phyloP scores from a whole-genome alignment of 2,888 invertebrate species.

The Athalia rosae region DNA sequence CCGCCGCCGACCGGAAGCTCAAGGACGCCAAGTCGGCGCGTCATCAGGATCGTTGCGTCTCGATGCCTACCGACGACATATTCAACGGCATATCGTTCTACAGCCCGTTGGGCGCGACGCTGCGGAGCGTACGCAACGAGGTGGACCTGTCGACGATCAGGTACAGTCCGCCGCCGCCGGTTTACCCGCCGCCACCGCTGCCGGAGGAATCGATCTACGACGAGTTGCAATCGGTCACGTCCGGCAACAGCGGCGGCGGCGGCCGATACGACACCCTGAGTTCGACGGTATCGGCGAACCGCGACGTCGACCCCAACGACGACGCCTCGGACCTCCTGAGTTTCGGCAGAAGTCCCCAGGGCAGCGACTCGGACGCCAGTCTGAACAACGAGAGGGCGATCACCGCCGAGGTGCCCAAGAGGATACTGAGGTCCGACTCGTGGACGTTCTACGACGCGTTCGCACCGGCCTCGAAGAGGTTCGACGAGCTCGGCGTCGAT shows the following conservation, averaged over 20 bases:
- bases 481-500: constrained; percentile 59
- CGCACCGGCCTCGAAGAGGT: constrained; percentile 54
- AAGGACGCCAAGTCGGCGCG: constrained; percentile 65
- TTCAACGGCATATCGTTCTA: constrained; percentile 81
- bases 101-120: constrained; percentile 74
- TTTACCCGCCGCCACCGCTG: constrained; percentile 78
- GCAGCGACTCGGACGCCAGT: constrained; percentile 59
- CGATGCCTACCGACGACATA: constrained; percentile 77
- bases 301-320: constrained; percentile 74
- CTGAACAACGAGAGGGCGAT: constrained; percentile 62
- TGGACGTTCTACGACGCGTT: constrained; percentile 76
- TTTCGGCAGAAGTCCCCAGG: constrained; percentile 59
- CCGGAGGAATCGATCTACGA: constrained; percentile 77
- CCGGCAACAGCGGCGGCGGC: constrained; percentile 65
- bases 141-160: constrained; percentile 62
- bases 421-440: constrained; percentile 74
- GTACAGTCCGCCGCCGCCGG: constrained; percentile 76
- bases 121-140: constrained; percentile 62
- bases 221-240: constrained; percentile 74
- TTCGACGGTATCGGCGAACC: constrained; percentile 67
- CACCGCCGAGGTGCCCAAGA: constrained; percentile 62
- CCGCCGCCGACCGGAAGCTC: constrained; percentile 49
- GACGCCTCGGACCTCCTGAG: constrained; percentile 62
- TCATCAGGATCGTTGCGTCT: constrained; percentile 74
- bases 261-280: constrained; percentile 69